phyloP scores from a whole-genome alignment of 2,888 invertebrate genomes.

The Perdita meconis region DNA sequence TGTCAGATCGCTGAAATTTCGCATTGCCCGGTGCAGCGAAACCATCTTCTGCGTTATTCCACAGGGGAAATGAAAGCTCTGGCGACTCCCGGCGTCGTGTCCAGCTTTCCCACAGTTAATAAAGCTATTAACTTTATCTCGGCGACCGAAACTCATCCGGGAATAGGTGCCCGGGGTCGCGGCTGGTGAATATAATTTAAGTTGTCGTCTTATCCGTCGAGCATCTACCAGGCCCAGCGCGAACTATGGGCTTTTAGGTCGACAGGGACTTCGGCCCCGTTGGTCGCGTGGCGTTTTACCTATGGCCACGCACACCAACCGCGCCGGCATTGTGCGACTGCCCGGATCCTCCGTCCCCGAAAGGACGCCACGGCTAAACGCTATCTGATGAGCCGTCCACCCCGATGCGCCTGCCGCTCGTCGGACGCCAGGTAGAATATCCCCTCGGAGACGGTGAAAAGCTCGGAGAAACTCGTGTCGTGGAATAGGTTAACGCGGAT shows the following conservation, averaged over 20 bases:
- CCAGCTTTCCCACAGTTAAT: slow-evolving; percentile 81
- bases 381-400: slow-evolving; percentile 81
- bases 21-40: too few relatives aligned
- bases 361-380: slow-evolving; percentile 73
- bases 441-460: slow-evolving; percentile 1
- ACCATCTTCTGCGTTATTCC: not conserved
- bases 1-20: too few relatives aligned
- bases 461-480: slow-evolving; percentile 46
- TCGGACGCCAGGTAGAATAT: slow-evolving; percentile 43
- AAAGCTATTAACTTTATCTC: slow-evolving; percentile 83
- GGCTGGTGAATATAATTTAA: slow-evolving; percentile 81
- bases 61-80: slow-evolving; percentile 18
- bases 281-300: slow-evolving; percentile 82
- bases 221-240: slow-evolving; percentile 74
- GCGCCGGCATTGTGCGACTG: slow-evolving; percentile 25
- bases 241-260: slow-evolving; percentile 78
- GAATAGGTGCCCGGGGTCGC: slow-evolving; percentile 65
- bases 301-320: slow-evolving; percentile 53
- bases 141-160: slow-evolving; percentile 73
- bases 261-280: slow-evolving; percentile 75
- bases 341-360: slow-evolving; percentile 47
- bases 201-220: slow-evolving; percentile 79
- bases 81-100: slow-evolving; percentile 31
- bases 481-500: slow-evolving; percentile 39
- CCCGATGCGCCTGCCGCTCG: slow-evolving; percentile 65